phyloP scores from a whole-genome alignment of 2,888 invertebrate genomes.

The Orthosia incerta region DNA sequence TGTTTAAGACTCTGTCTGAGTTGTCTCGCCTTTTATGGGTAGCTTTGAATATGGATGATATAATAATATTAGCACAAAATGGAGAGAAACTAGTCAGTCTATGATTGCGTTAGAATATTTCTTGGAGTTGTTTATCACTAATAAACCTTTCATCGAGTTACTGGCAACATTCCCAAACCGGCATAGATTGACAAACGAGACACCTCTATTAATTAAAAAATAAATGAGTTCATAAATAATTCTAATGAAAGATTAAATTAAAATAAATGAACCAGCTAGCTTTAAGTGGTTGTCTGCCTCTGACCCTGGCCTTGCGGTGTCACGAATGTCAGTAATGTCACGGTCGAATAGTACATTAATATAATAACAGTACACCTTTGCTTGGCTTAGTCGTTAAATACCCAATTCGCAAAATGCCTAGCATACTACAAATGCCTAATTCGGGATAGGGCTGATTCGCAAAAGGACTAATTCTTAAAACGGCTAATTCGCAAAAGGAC shows the following conservation, averaged over 20 bases:
- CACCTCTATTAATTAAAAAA: constrained; percentile 5
- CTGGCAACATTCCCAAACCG: constrained; percentile 10
- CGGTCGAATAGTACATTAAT: constrained; percentile 37
- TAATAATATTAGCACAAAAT: background rate
- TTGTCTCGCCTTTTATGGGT: background rate
- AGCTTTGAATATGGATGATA: background rate
- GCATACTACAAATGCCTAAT: too few relatives aligned
- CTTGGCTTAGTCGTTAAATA: too few relatives aligned
- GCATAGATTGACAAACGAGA: background rate
- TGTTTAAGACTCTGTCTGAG: background rate
- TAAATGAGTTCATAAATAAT: constrained; percentile 9
- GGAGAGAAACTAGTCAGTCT: background rate
- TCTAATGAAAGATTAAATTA: constrained; percentile 1
- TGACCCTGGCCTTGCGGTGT: constrained; percentile 39
- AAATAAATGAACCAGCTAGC: constrained; percentile 6
- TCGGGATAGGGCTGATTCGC: too few relatives aligned
- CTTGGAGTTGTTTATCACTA: background rate
- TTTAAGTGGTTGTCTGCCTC: constrained; percentile 1
- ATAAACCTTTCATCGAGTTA: background rate
- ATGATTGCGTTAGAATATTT: background rate
- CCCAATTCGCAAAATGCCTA: too few relatives aligned
- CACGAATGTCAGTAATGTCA: constrained; percentile 34
- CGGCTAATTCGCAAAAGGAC: too few relatives aligned
- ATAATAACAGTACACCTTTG: constrained; percentile 24
- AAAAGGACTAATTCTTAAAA: too few relatives aligned